A percentile compares a stretch with the other conserved stretches of the same genome.
Conservation (phyloP, 2,113 vertebrate species). For the Podiceps cristatus region DNA sequence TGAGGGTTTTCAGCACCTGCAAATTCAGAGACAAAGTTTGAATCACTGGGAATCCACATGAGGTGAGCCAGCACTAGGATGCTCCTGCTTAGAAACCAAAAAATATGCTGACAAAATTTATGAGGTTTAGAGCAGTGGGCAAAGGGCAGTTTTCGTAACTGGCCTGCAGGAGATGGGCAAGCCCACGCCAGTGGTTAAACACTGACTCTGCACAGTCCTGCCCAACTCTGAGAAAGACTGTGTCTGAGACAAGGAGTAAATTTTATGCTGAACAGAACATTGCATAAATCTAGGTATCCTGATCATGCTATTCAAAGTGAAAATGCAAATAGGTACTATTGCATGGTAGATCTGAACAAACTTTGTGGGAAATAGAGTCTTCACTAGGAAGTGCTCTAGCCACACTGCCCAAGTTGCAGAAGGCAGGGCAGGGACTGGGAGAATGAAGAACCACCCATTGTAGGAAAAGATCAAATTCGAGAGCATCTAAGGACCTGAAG, state of each 20-base stretch:
- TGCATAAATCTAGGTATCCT: not conserved
- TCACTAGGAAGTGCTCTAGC: no score
- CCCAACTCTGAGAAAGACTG: not conserved
- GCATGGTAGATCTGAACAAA: not conserved
- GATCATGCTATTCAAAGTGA: not conserved
- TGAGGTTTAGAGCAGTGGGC: not conserved
- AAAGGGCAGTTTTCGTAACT: not conserved
- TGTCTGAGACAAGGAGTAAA: not conserved
- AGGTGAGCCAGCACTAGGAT: not conserved
- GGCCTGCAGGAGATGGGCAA: not conserved
- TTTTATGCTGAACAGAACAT: not conserved
- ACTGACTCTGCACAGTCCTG: not conserved
- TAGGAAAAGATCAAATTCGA: no score
- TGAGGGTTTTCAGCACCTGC: slow-evolving; percentile 27
- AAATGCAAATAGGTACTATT: not conserved
- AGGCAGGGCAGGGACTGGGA: no score
- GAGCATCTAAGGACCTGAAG: no score
- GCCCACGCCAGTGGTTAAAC: not conserved
- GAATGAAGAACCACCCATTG: no score
- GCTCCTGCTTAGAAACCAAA: not conserved
- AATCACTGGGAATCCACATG: not conserved
- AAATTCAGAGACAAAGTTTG: slow-evolving; percentile 29
- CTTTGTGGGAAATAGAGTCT: not conserved
- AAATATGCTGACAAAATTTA: not conserved
- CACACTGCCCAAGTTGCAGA: no score